These are phyloP conservation scores for Litocranius walleri DNA, from an alignment of 2,113 vertebrate species.

Conservation along the genomic window DNA sequence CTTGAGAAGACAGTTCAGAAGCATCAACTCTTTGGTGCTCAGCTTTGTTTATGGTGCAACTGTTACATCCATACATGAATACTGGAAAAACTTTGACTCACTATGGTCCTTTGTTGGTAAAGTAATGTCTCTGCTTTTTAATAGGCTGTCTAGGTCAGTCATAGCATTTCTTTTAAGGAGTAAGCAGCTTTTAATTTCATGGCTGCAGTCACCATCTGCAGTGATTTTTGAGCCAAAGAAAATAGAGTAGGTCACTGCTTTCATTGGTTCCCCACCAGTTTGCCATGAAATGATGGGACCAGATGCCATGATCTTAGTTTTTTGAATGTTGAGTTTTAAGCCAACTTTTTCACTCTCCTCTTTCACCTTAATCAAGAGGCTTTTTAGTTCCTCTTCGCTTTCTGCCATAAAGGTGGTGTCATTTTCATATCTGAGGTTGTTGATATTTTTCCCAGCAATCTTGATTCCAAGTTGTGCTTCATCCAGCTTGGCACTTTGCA, in stretches of 20 bases:
- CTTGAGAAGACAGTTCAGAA: neutral
- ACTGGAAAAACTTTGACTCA: neutral
- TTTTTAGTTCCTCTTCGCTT: neutral
- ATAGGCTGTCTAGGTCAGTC: neutral
- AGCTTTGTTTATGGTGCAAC: neutral
- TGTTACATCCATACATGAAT: neutral
- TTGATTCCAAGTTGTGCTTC: neutral
- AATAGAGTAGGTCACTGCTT: neutral
- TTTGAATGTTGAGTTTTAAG: neutral
- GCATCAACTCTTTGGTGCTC: neutral
- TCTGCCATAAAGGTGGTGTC: neutral
- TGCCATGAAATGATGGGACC: neutral
- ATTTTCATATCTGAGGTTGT: neutral
- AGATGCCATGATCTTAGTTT: neutral
- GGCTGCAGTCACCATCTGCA: neutral
- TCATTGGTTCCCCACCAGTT: neutral
- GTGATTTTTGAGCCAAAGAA: neutral
- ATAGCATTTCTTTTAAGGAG: neutral
- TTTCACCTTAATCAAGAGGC: neutral
- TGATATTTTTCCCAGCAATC: neutral
- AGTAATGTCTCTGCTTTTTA: neutral
- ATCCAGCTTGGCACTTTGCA: neutral
- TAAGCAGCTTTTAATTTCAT: neutral
- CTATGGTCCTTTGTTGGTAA: neutral
- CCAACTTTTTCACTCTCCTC: neutral